A percentile compares a stretch with the other conserved stretches of the same genome.
Conservation (phyloP, 2,113 vertebrate genomes). For the Oophaga pumilio region DNA sequence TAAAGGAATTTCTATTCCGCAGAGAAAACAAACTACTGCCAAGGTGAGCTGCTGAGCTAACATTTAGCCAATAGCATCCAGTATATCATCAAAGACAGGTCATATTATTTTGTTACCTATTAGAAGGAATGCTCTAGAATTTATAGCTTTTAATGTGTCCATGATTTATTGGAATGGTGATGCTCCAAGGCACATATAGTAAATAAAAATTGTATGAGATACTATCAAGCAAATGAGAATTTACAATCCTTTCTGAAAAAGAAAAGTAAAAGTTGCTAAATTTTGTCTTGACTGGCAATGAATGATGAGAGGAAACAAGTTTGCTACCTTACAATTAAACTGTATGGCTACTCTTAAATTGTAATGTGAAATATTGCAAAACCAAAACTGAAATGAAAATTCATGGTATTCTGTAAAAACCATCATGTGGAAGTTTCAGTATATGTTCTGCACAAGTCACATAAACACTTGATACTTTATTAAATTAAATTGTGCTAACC, state of each 20-base stretch:
- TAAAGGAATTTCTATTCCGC: conserved; percentile 67
- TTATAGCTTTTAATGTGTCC: neutral
- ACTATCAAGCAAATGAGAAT: too few species aligned
- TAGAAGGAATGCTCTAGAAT: neutral
- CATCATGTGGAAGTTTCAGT: neutral
- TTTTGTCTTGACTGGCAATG: neutral
- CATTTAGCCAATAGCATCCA: conserved; percentile 48
- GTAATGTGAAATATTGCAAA: too few species aligned
- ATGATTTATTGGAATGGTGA: neutral
- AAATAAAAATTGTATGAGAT: too few species aligned
- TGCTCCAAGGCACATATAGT: neutral
- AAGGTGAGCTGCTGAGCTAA: conserved; percentile 69
- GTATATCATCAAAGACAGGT: neutral
- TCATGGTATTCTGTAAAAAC: too few species aligned
- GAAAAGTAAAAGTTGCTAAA: neutral
- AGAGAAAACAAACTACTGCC: conserved; percentile 69
- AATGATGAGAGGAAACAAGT: too few species aligned
- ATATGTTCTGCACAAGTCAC: neutral
- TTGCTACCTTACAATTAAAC: too few species aligned
- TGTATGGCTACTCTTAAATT: too few species aligned
- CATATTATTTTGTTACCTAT: neutral
- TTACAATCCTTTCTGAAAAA: too few species aligned
- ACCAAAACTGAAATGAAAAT: too few species aligned
- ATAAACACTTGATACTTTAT: neutral
- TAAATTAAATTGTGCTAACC: neutral